phyloP scores from a whole-genome alignment of 2,888 invertebrate species.

The Euphydryas editha region DNA sequence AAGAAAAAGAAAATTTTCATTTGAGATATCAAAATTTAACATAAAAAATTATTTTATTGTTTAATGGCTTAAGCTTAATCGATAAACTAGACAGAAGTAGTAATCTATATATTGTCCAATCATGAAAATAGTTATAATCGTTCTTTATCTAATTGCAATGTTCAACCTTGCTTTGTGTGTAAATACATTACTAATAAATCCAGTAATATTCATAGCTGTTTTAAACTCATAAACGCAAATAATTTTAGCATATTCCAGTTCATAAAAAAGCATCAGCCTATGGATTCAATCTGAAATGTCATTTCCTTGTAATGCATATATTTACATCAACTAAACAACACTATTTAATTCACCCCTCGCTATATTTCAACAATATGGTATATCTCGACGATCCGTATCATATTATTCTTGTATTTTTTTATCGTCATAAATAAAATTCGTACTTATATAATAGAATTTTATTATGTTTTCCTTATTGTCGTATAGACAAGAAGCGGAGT shows the following conservation, averaged over 20 bases:
- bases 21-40: too few relatives aligned
- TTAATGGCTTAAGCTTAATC: too few relatives aligned
- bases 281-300: constrained; percentile 2
- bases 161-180: too few relatives aligned
- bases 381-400: constrained; percentile 20
- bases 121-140: too few relatives aligned
- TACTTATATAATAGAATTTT: constrained; percentile 11
- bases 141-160: too few relatives aligned
- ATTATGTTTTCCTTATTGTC: constrained; percentile 12
- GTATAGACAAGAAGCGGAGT: constrained; percentile 5
- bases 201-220: background rate
- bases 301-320: constrained; percentile 8
- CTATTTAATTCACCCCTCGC: constrained; percentile 22
- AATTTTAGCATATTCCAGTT: background rate
- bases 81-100: too few relatives aligned
- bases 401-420: constrained; percentile 29
- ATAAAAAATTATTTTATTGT: too few relatives aligned
- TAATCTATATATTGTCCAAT: too few relatives aligned
- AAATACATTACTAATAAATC: too few relatives aligned
- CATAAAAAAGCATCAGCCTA: background rate
- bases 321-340: constrained; percentile 8
- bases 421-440: background rate
- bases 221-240: background rate
- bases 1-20: too few relatives aligned
- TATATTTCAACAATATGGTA: constrained; percentile 26